Evolutionary conservation across 2,888 invertebrate genomes (phyloP), one percentile per base, ranked within the genome.

Genomic region (Nephrotoma appendiculata): DNA sequence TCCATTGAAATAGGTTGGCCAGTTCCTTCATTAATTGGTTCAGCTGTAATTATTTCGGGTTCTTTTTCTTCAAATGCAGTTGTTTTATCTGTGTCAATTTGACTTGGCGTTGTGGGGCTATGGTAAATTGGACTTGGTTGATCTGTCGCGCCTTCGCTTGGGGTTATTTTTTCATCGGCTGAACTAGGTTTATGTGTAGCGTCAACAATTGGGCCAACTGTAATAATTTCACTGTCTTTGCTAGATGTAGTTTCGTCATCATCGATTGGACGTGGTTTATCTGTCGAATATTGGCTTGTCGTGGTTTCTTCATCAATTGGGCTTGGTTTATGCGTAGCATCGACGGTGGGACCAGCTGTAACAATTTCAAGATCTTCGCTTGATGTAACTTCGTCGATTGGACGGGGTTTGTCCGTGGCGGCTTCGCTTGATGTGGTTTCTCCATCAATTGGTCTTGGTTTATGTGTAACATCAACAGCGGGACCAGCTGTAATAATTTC

Each of bases 101-200:
- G 15, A 15, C 52, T 52, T n/a, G 52, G 52, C 84, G 87, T 87
- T 5, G 88, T 88, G 86, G 89, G 88, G 87, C 89, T 89, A n/a
- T 83, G 85, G 42, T 87, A 86, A 43, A 86, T 84, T 84, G 86
- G 83, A 45, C 87, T 85, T 85, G 45, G 42, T 87, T 87, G 52
- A 43, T 83, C 86, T 43, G 87, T 87, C 4, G 89, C 88, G 86
- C 86, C 86, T 83, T 89, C 88, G 11, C 88, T 87, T 87, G 87
- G 87, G n/a, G 84, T n/a, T 84, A n/a, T 42, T 87, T 87, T 43
- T 87, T 86, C 87, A 86, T 87, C 88, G 15, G 87, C 19, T 52
- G 52, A 15, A 52, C n/a, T 11, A 52, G 52, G 5, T 52, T 52
- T 15, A 4, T 52, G 6, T 52, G 52, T 15, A 6, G 15, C 52